Conservation (phyloP, 1,140 invertebrate species). For the Euura saliciscinereae region DNA sequence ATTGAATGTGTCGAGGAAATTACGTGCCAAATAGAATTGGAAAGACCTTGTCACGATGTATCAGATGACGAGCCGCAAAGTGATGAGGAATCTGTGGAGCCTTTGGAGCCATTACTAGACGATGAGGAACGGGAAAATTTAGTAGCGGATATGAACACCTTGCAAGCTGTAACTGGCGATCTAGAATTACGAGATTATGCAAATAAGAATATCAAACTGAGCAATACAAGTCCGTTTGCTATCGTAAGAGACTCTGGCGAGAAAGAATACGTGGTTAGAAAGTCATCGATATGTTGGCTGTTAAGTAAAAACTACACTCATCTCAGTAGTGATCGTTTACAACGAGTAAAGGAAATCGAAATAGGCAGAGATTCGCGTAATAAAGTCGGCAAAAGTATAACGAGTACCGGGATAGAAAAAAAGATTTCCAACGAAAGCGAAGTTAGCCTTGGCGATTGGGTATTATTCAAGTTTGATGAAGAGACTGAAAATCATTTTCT, state of each 20-base stretch:
- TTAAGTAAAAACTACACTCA: not conserved
- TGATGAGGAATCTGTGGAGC: not conserved
- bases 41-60: not conserved
- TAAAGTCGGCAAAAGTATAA: not conserved
- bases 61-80: not conserved
- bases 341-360: constrained; percentile 1
- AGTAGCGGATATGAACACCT: not conserved
- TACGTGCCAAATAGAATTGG: not conserved
- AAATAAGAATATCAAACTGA: not conserved
- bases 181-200: not conserved
- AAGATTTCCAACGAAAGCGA: not conserved
- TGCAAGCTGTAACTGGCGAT: not conserved
- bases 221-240: not conserved
- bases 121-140: not conserved
- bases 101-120: not conserved
- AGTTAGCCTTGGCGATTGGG: not conserved
- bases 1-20: constrained; percentile 1
- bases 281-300: not conserved
- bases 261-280: not conserved
- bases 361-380: not conserved
- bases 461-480: not conserved
- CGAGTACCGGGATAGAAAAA: not conserved
- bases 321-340: not conserved
- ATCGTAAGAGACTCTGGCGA: not conserved
- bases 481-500: not conserved